phyloP scores from a whole-genome alignment of 2,797 vertebrate genomes.

The Austrolebias charrua region DNA sequence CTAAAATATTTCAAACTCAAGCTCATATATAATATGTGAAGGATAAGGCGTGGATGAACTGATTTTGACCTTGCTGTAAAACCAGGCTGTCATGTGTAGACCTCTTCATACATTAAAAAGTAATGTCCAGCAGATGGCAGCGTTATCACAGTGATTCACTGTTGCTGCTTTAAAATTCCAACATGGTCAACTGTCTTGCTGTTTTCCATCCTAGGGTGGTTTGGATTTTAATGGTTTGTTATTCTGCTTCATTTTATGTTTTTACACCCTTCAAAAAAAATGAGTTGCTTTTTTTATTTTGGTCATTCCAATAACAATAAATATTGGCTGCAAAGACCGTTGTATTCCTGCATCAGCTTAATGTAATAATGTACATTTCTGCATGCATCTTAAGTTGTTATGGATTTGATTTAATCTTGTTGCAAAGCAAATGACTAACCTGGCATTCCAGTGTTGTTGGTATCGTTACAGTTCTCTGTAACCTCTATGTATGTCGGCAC shows the following conservation, averaged over 20 bases:
- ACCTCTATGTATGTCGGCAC: neutral
- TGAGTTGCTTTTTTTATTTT: neutral
- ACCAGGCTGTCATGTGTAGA: neutral
- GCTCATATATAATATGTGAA: neutral
- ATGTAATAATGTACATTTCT: neutral
- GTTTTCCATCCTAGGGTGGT: too few species aligned
- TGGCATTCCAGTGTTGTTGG: conserved; percentile 1
- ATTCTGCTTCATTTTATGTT: neutral
- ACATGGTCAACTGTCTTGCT: too few species aligned
- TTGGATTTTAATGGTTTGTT: neutral
- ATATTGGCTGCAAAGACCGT: too few species aligned
- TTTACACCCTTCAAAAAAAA: neutral
- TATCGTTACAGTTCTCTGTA: neutral
- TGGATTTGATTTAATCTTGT: neutral
- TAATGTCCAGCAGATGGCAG: conserved; percentile 21
- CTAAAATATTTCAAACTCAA: conserved; percentile 28
- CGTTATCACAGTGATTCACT: neutral
- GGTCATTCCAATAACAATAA: conserved; percentile 20
- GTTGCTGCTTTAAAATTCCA: neutral
- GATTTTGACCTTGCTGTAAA: conserved; percentile 13
- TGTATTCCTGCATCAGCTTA: conserved; percentile 4
- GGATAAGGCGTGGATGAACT: conserved; percentile 2
- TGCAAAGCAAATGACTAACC: neutral
- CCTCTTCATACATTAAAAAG: neutral
- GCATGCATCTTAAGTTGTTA: conserved; percentile 1